A percentile compares a stretch with the other conserved stretches of the same genome.
Evolutionary conservation across 2,113 vertebrate species (phyloP).

Genomic region (Pungitius pungitius): DNA sequence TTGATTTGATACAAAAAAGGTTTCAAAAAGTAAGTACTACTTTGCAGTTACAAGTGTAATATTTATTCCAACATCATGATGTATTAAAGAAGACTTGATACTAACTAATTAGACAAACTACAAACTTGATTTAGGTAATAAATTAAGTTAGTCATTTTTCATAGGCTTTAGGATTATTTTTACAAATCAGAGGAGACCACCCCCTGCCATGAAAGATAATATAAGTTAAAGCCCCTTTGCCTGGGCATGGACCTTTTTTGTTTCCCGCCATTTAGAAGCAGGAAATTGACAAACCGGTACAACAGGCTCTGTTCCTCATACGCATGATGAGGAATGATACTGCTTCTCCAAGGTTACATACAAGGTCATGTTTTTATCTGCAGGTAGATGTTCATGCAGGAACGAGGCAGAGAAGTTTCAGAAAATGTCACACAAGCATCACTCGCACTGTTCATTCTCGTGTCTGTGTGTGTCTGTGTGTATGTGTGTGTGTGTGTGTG

Average conservation of each 20-base stretch:
- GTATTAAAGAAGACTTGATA: background rate
- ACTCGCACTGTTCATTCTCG: background rate
- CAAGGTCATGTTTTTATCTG: background rate
- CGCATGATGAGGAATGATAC: background rate
- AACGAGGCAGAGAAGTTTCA: background rate
- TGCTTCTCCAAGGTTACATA: background rate
- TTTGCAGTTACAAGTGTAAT: no score
- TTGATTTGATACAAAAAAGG: no score
- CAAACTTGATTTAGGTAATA: background rate
- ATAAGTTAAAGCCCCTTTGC: no score
- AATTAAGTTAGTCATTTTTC: background rate
- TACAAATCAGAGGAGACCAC: background rate
- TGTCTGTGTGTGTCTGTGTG: background rate
- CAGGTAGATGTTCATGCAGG: background rate
- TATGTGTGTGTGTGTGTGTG: background rate
- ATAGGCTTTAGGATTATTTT: background rate
- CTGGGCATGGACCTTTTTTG: background rate
- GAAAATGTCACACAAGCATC: background rate
- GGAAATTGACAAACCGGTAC: background rate
- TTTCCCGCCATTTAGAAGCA: background rate
- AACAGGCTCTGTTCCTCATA: background rate
- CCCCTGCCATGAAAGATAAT: background rate
- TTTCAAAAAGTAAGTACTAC: no score
- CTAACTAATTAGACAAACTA: background rate
- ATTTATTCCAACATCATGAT: no score